Base-by-base conservation (phyloP, 1,140 invertebrate genomes). In the Lerema accius region DNA sequence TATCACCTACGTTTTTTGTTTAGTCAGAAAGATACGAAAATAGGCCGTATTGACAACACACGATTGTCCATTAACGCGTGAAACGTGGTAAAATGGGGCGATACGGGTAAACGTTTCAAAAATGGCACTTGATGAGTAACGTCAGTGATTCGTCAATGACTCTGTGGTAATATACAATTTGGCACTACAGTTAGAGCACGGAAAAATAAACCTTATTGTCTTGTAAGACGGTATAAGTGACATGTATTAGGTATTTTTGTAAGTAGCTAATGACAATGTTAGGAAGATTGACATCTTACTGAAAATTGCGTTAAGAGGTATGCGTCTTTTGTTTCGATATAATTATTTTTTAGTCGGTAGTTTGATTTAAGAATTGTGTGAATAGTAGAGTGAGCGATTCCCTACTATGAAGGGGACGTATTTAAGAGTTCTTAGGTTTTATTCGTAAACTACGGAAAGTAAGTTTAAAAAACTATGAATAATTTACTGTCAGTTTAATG, bases 111-210 rank as follows among this genome's bases (percentile, higher is more conserved):
- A 37, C 35, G n/a, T 37, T 37, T 65, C 60, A 62, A 59, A 59
- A 68, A 69, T 63, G 65, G 58, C 58, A 26, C 62, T 65, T 56
- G 53, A 68, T 63, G 65, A 73, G 59, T 67, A 68, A 70, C 65
- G 68, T 61, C 35, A 43, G 45, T 65, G 59, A 70, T 70, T 62
- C 62, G 43, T 70, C 65, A 73, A 73, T 73, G 71, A 67, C 71
- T 70, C 62, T 53, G 19, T 4, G 16, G 4, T 19, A 19, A 53
- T 45, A 39, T 19, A 39, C 15, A 9, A 51, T 11, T 16, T n/a
- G 11, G 4, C 13, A 4, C 13, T 51, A 7, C 15, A 39, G 14
- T 19, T 11, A 3, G n/a, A 10, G 7, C 11, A 51, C 15, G 10
- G 14, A n/a, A 39, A 51, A 19, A 51, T 17, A 23, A 19, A 39